Evolutionary conservation across 2,797 vertebrate genomes (phyloP).

Genomic region (Artibeus jamaicensis): DNA sequence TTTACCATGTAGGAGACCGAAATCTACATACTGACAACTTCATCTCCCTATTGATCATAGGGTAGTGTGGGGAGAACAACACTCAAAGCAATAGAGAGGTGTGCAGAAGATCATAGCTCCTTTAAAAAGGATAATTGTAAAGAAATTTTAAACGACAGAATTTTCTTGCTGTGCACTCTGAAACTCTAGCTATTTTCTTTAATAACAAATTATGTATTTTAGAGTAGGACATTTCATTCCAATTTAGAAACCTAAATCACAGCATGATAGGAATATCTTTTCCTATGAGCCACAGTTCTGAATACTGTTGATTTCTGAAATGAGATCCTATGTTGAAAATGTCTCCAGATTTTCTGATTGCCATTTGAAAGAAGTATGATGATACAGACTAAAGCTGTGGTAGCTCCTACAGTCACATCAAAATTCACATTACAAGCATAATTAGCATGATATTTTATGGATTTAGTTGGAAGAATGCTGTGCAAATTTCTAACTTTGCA

Average conservation of each 20-base stretch:
- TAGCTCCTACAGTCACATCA: background rate
- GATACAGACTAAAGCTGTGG: constrained; percentile 1
- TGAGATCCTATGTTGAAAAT: constrained; percentile 5
- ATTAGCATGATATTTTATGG: constrained; percentile 24
- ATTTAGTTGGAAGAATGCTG: constrained; percentile 25
- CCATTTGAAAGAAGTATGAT: background rate
- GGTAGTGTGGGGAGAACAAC: background rate
- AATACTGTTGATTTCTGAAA: constrained; percentile 42
- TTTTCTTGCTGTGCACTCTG: background rate
- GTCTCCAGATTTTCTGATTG: constrained; percentile 28
- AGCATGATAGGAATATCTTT: background rate
- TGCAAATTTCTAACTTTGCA: constrained; percentile 34
- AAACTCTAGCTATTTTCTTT: constrained; percentile 2
- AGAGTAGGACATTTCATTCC: background rate
- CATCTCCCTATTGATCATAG: background rate
- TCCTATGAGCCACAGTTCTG: background rate
- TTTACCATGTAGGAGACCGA: background rate
- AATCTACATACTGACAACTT: background rate
- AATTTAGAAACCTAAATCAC: background rate
- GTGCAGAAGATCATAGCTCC: background rate
- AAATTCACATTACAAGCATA: constrained; percentile 36
- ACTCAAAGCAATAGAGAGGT: constrained; percentile 4
- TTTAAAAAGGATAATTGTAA: background rate
- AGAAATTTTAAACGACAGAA: background rate
- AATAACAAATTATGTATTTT: constrained; percentile 31